phyloP scores from a whole-genome alignment of 2,888 invertebrate genomes.

The Orthonevra nobilis region DNA sequence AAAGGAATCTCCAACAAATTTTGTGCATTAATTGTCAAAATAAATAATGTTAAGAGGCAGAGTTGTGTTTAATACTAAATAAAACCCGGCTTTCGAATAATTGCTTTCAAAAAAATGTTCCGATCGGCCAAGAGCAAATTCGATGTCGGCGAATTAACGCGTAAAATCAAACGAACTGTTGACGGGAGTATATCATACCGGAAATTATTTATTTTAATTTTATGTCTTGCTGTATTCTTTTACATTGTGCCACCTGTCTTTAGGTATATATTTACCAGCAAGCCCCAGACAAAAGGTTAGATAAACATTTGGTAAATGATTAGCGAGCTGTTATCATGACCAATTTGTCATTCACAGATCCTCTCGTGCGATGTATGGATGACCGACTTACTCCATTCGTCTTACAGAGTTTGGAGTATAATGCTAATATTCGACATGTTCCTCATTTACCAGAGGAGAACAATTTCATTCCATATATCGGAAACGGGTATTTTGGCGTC shows the following conservation, averaged over 20 bases:
- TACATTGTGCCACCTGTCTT: conserved; percentile 85
- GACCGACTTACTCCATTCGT: conserved; percentile 84
- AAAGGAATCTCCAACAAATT: conserved; percentile 1
- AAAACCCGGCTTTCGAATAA: conserved; percentile 38
- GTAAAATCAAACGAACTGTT: conserved; percentile 76
- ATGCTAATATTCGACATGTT: conserved; percentile 85
- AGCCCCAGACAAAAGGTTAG: conserved; percentile 79
- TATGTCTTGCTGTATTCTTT: conserved; percentile 83
- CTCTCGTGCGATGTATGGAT: conserved; percentile 84
- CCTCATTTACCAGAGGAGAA: conserved; percentile 82
- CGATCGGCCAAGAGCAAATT: conserved; percentile 79
- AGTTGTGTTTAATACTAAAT: conserved; percentile 8
- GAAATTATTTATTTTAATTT: conserved; percentile 78
- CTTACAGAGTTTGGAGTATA: conserved; percentile 83
- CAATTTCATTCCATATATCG: conserved; percentile 86
- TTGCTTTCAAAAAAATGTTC: conserved; percentile 73
- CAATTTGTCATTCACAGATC: conserved; percentile 73
- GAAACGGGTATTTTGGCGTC: conserved; percentile 87
- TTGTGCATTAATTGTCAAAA: conserved; percentile 64
- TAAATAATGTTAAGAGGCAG: conserved; percentile 50
- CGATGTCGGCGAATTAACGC: conserved; percentile 77
- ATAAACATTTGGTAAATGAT: conserved; percentile 4
- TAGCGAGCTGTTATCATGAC: not conserved
- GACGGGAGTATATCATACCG: conserved; percentile 79
- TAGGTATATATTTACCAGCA: conserved; percentile 83